A percentile compares a stretch with the other conserved stretches of the same genome.
phyloP scores from a whole-genome alignment of 2,888 invertebrate species.

The Tyria jacobaeae region DNA sequence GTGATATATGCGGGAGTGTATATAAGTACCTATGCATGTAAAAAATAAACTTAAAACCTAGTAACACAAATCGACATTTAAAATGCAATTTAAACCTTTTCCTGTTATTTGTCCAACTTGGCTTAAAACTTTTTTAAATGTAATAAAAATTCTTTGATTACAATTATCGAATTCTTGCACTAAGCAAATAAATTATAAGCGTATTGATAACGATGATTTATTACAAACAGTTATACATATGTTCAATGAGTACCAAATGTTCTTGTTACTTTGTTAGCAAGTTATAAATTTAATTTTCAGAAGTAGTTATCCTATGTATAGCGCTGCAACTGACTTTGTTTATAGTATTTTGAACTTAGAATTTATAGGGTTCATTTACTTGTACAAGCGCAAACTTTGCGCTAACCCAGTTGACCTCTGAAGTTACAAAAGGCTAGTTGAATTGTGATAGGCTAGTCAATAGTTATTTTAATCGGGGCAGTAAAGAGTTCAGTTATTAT shows the following conservation, averaged over 20 bases:
- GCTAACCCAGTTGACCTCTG: slow-evolving; percentile 33
- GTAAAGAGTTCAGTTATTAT: not conserved
- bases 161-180: too few relatives aligned
- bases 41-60: too few relatives aligned
- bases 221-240: not conserved
- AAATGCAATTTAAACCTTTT: too few relatives aligned
- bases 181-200: not conserved
- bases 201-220: not conserved
- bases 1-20: too few relatives aligned
- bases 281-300: slow-evolving; percentile 26
- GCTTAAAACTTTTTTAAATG: too few relatives aligned
- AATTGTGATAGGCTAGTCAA: not conserved
- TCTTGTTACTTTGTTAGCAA: slow-evolving; percentile 12
- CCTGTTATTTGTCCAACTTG: too few relatives aligned
- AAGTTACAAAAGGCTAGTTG: slow-evolving; percentile 10
- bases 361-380: slow-evolving; percentile 42
- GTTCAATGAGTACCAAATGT: not conserved
- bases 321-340: slow-evolving; percentile 27
- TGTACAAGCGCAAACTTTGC: slow-evolving; percentile 34
- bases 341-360: slow-evolving; percentile 31
- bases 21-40: too few relatives aligned
- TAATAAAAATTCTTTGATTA: too few relatives aligned
- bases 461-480: not conserved
- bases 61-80: too few relatives aligned
- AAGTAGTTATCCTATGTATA: slow-evolving; percentile 27